Base-by-base conservation (phyloP, 2,113 vertebrate genomes). In the Ptilorrhoa leucosticta region DNA sequence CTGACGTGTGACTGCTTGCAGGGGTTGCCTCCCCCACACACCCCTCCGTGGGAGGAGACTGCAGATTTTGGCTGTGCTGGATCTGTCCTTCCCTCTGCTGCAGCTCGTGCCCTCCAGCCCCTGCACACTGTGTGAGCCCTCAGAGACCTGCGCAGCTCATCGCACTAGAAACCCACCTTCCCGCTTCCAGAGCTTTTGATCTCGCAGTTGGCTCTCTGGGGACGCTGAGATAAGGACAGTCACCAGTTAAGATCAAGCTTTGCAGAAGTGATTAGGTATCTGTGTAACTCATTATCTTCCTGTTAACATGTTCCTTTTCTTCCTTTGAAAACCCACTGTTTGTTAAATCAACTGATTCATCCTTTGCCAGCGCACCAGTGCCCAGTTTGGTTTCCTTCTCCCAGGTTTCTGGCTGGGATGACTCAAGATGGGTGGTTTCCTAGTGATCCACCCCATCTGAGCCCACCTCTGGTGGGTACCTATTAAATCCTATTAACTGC, bases 271-370 rank as follows among this genome's bases (percentile, higher is more conserved):
- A 83, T 93, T 95, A 54, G 76, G 58, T 80, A 93, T 86, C 91
- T 94, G 83, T 90, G 89, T 92, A 90, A 50, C 58, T 54, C 64
- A 56, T 65, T 87, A 63, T 73, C 90, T 97, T 96, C 95, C 96
- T 96, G 95, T 89, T 93, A 81, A 27, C n/a, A 6, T 87, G 94
- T 91, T 97, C 54, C 40, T 78, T 77, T 84, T 96, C 68, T 95
- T 77, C 95, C 76, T 86, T 54, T 93, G 89, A 89, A 88, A 94
- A 77, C 24, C 3, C 30, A 21, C 58, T 86, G 79, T 91, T 84
- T 93, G 88, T 89, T 56, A 83, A 89, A 90, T 45, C 39, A 78
- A 47, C 31, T 1, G 53, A 93, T 93, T 95, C 54, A 94, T 95
- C 95, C 60, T 78, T 35, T 92, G 94, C 95, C 91, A 95, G 50